Evolutionary conservation across 2,113 vertebrate genomes (phyloP), one percentile per base, ranked within the genome.

Genomic region (Urocynchramus pylzowi): DNA sequence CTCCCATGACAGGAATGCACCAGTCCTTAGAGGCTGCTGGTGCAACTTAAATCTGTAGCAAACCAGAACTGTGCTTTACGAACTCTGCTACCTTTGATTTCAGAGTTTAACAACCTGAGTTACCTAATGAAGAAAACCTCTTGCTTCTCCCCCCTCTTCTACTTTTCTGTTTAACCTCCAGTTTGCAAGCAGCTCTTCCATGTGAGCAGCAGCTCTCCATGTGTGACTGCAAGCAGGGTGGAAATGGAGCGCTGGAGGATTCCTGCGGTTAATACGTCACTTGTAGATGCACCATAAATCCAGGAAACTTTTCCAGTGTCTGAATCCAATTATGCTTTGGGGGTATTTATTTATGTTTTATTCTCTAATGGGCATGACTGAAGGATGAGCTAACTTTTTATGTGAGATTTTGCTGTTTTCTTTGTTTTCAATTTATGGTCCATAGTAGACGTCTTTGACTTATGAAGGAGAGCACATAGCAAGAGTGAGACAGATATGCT

Each of bases 301-400:
- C 90, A 83, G 75, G 71, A 92, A 90, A 93, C 85, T 67, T 91
- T 80, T 95, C 60, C 88, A 96, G 75, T 70, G 93, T 44, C 96
- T 96, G 84, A 83, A 93, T 84, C 83, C 70, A 90, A 97, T 97
- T 91, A 95, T 60, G 80, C 78, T 94, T 82, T 52, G 42, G 84
- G 67, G 84, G 45, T 68, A 95, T 90, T 94, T 91, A 94, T 95
- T 94, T 95, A 69, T 93, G 79, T 76, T 96, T 90, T 78, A 91
- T 87, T 93, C 87, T 93, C 87, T 90, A 91, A 83, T 39, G 63
- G 75, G 82, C 84, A 95, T 91, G 91, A 86, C 89, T 92, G 91
- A 74, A 91, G 84, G 91, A 94, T 91, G 87, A 96, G 70, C 67
- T 95, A 95, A 96, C 33, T 91, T 96, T 84, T 87, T 37, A 65